phyloP scores from a whole-genome alignment of 2,797 vertebrate genomes.

The Betta splendens region DNA sequence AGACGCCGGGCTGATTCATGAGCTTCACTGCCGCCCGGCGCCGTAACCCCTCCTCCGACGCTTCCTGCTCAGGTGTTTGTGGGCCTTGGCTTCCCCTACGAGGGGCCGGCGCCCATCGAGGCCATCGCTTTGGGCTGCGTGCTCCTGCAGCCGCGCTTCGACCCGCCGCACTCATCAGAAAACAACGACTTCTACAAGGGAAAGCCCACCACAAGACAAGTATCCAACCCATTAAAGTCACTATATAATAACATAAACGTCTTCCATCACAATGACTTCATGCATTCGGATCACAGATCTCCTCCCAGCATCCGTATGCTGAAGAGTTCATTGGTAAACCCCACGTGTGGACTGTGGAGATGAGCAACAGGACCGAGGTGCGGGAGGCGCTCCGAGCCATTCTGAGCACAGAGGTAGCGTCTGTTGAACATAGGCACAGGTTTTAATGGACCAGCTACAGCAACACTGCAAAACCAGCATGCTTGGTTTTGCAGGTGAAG shows the following conservation, averaged over 20 bases:
- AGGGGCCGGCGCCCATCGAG: constrained; percentile 80
- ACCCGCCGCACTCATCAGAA: constrained; percentile 71
- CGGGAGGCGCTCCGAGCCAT: constrained; percentile 63
- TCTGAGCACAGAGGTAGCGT: constrained; percentile 63
- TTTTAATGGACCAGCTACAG: neutral
- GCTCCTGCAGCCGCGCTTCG: constrained; percentile 77
- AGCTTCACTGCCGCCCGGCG: neutral
- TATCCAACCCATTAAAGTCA: constrained; percentile 20
- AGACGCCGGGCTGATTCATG: too few species aligned
- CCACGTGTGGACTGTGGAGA: constrained; percentile 77
- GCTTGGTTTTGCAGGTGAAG: constrained; percentile 68
- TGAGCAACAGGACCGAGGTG: constrained; percentile 68
- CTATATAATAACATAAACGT: too few species aligned
- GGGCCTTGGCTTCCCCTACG: constrained; percentile 80
- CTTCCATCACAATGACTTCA: too few species aligned
- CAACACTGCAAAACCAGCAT: constrained; percentile 7
- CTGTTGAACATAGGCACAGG: neutral
- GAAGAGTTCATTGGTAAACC: constrained; percentile 76
- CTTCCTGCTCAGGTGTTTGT: constrained; percentile 74
- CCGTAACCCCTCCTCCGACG: neutral
- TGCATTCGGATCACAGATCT: constrained; percentile 57
- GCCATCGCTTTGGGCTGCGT: constrained; percentile 76
- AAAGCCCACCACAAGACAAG: constrained; percentile 79
- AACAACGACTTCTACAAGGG: constrained; percentile 78
- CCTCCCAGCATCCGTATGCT: constrained; percentile 79